These are phyloP conservation scores for Hypocryptadius cinnamomeus DNA, from an alignment of 2,113 vertebrate genomes.

Conservation along the genomic window DNA sequence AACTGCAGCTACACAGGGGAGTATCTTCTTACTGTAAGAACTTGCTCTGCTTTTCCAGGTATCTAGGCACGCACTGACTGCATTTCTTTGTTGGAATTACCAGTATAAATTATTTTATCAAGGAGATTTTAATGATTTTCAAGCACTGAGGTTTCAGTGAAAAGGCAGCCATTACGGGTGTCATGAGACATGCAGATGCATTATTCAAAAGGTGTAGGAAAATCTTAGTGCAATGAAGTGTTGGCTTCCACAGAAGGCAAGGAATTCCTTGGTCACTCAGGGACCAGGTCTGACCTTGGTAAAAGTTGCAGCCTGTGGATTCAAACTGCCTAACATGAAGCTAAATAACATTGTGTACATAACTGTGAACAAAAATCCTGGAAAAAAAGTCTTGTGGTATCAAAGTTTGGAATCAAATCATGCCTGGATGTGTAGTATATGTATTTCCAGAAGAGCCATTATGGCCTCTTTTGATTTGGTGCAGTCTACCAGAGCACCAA, in stretches of 20 bases:
- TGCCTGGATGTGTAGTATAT: not conserved
- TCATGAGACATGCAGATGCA: not conserved
- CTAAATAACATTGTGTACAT: not conserved
- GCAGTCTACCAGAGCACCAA: not conserved
- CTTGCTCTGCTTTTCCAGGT: not conserved
- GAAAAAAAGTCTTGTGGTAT: not conserved
- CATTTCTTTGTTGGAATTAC: not conserved
- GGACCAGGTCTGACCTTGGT: not conserved
- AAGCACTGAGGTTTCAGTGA: not conserved
- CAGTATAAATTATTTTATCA: not conserved
- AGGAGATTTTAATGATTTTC: not conserved
- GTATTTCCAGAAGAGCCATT: not conserved
- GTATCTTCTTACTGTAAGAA: not conserved
- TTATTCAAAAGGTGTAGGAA: not conserved
- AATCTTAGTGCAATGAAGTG: not conserved
- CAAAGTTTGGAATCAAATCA: not conserved
- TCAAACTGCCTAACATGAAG: not conserved
- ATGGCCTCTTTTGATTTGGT: not conserved
- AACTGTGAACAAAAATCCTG: not conserved
- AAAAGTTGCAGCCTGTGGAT: not conserved
- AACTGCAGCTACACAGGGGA: not conserved
- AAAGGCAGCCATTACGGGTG: not conserved
- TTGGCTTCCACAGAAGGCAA: not conserved
- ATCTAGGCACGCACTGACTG: not conserved
- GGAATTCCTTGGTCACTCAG: not conserved